Evolutionary conservation across 2,888 invertebrate genomes (phyloP).

Genomic region (Scaptomyza parva): DNA sequence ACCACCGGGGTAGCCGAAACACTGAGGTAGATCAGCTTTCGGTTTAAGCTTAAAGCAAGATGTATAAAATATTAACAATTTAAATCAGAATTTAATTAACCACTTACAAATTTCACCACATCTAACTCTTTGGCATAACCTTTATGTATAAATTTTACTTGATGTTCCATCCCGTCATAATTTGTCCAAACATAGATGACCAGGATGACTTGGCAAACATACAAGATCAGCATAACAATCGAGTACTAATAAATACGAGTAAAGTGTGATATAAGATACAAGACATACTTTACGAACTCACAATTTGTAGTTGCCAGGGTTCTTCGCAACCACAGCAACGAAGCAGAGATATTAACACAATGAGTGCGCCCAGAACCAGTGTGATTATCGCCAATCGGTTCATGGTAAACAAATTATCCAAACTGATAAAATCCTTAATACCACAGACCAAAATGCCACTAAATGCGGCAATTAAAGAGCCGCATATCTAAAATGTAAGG

Average conservation of each 20-base stretch:
- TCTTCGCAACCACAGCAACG: constrained; percentile 30
- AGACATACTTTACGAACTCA: too few species aligned
- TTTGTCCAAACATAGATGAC: constrained; percentile 25
- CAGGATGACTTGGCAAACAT: constrained; percentile 12
- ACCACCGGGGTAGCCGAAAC: too few species aligned
- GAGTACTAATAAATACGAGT: constrained; percentile 35
- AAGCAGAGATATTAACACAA: constrained; percentile 4
- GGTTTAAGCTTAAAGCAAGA: too few species aligned
- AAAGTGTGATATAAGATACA: too few species aligned
- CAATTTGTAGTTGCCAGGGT: background rate
- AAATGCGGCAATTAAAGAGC: background rate
- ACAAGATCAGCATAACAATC: constrained; percentile 19
- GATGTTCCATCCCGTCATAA: background rate
- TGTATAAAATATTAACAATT: too few species aligned
- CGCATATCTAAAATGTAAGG: constrained; percentile 16
- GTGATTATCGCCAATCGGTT: constrained; percentile 6
- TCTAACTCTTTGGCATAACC: too few species aligned
- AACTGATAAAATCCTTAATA: background rate
- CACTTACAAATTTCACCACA: too few species aligned
- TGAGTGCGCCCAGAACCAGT: background rate
- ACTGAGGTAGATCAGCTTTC: too few species aligned
- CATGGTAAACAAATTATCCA: background rate
- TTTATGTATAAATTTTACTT: too few species aligned
- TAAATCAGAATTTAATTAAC: too few species aligned
- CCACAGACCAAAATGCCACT: constrained; percentile 2